phyloP scores from a whole-genome alignment of 2,888 invertebrate species.

The Phyllotreta striolata region DNA sequence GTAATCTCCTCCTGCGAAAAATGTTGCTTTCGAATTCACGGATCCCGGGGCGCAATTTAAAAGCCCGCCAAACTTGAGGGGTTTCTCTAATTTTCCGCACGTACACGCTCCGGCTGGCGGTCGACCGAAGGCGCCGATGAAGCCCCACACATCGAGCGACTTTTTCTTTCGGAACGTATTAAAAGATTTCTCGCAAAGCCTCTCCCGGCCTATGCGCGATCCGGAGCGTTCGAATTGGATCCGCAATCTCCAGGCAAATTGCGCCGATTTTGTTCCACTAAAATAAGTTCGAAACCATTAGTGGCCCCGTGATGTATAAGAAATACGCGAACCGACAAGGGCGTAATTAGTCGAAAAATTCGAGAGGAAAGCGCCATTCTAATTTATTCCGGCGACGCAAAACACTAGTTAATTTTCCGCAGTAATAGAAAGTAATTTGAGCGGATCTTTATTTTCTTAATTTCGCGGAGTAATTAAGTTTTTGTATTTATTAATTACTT shows the following conservation, averaged over 20 bases:
- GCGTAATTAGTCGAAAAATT: no score
- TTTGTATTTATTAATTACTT: constrained; percentile 32
- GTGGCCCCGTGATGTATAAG: no score
- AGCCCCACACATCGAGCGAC: background rate
- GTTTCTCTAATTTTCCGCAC: constrained; percentile 42
- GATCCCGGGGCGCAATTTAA: constrained; percentile 37
- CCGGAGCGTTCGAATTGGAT: no score
- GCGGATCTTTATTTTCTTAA: constrained; percentile 26
- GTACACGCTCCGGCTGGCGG: constrained; percentile 30
- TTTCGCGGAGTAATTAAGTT: constrained; percentile 25
- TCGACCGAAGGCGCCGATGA: background rate
- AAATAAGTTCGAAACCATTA: no score
- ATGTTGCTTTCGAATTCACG: constrained; percentile 30
- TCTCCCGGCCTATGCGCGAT: no score
- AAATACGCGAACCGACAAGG: no score
- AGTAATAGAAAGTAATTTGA: constrained; percentile 26
- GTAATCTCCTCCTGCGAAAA: constrained; percentile 26
- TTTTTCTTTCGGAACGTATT: constrained; percentile 9
- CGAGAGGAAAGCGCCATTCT: background rate
- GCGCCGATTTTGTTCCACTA: no score
- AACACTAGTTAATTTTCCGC: constrained; percentile 26
- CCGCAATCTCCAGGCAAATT: no score
- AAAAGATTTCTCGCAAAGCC: background rate
- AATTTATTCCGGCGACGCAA: constrained; percentile 20
- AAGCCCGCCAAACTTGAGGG: constrained; percentile 35